phyloP scores from a whole-genome alignment of 2,888 invertebrate species.

The Xestia rhomboidea region DNA sequence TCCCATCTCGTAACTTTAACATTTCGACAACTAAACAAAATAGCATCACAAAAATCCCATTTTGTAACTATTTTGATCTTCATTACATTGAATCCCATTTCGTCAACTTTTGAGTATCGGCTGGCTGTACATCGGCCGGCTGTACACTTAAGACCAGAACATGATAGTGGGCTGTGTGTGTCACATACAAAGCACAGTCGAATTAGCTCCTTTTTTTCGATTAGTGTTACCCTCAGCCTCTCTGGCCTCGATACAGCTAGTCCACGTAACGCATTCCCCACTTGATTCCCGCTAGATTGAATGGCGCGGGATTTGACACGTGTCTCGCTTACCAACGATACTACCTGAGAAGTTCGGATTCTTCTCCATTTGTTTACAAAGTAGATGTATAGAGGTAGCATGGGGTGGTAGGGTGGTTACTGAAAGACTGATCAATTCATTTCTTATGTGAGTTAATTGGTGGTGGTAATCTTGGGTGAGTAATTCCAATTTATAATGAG shows the following conservation, averaged over 20 bases:
- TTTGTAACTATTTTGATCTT: too few species aligned
- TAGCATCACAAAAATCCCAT: too few species aligned
- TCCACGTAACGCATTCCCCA: slow-evolving; percentile 76
- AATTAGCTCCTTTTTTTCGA: background rate
- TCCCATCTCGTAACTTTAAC: too few species aligned
- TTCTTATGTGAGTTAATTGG: slow-evolving; percentile 13
- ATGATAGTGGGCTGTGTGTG: background rate
- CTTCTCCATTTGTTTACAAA: slow-evolving; percentile 46
- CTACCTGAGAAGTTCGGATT: slow-evolving; percentile 55
- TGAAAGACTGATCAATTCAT: slow-evolving; percentile 10
- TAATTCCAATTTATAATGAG: background rate
- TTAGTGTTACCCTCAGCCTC: slow-evolving; percentile 41
- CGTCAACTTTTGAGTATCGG: too few species aligned
- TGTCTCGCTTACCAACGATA: slow-evolving; percentile 66
- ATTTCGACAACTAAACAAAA: too few species aligned
- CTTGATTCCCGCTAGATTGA: slow-evolving; percentile 80
- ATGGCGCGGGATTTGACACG: slow-evolving; percentile 78
- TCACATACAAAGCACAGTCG: background rate
- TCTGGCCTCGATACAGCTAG: slow-evolving; percentile 75
- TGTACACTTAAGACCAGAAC: background rate
- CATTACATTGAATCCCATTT: too few species aligned
- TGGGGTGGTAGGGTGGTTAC: background rate
- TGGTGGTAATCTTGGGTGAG: background rate
- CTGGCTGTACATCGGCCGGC: too few species aligned
- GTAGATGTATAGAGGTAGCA: background rate